Evolutionary conservation across 2,113 vertebrate species (phyloP).

Genomic region (Barnardius zonarius): DNA sequence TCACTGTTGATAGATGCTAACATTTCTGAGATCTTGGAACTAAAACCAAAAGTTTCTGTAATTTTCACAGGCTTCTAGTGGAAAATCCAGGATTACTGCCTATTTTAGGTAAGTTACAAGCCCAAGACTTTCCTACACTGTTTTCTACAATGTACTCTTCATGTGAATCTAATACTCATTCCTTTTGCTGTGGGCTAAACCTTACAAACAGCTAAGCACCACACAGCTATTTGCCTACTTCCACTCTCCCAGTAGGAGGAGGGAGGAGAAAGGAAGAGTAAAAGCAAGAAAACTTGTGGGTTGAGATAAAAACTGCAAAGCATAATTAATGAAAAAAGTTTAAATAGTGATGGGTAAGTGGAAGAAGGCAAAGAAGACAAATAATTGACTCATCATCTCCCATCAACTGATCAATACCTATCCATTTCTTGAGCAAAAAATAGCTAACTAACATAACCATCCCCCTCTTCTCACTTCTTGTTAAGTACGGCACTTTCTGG

Average conservation of each 20-base stretch:
- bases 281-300: not conserved
- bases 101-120: not conserved
- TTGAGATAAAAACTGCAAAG: not conserved
- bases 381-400: not conserved
- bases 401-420: fast-evolving
- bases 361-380: not conserved
- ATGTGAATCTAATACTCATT: not conserved
- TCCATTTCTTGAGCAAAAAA: not conserved
- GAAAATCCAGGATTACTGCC: not conserved
- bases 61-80: not conserved
- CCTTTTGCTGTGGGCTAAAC: not conserved
- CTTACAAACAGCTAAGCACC: not conserved
- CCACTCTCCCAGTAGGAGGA: fast-evolving
- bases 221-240: not conserved
- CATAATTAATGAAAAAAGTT: not conserved
- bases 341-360: not conserved
- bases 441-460: not conserved
- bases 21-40: not conserved
- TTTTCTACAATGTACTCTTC: not conserved
- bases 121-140: not conserved
- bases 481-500: not conserved
- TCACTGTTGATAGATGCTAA: not conserved
- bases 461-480: fast-evolving
- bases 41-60: not conserved
- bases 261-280: not conserved